phyloP scores from a whole-genome alignment of 2,888 invertebrate genomes.

The Lasioglossum leucozonium region DNA sequence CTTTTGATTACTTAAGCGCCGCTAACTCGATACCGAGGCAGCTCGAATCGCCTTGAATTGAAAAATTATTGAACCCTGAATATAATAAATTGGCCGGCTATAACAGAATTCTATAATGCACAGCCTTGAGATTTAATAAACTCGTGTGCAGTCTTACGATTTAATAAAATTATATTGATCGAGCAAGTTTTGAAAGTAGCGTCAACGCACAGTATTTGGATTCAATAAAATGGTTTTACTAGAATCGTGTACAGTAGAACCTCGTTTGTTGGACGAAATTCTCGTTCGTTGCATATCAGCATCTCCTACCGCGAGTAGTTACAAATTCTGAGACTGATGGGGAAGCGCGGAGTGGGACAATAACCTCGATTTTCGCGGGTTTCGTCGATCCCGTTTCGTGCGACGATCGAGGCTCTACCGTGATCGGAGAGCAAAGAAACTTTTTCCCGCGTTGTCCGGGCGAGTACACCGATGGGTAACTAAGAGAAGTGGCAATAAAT shows the following conservation, averaged over 20 bases:
- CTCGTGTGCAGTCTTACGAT: background rate
- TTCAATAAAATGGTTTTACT: too few relatives aligned
- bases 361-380: background rate
- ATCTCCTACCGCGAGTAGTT: background rate
- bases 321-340: background rate
- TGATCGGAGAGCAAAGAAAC: background rate
- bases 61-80: background rate
- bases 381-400: background rate
- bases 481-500: constrained; percentile 2
- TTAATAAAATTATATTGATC: background rate
- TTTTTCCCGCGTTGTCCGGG: background rate
- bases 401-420: background rate
- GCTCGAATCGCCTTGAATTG: constrained; percentile 19
- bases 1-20: constrained; percentile 56
- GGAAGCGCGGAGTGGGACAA: background rate
- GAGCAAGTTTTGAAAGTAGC: background rate
- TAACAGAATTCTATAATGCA: background rate
- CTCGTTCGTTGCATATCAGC: too few relatives aligned
- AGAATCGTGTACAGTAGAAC: too few relatives aligned
- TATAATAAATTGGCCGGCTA: background rate
- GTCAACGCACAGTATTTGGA: too few relatives aligned
- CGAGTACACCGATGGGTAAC: background rate
- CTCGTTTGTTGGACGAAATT: too few relatives aligned
- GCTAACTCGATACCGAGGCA: constrained; percentile 45
- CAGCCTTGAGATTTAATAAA: background rate